Evolutionary conservation across 1,140 invertebrate genomes (phyloP).

Genomic region (Drosophila eugracilis): DNA sequence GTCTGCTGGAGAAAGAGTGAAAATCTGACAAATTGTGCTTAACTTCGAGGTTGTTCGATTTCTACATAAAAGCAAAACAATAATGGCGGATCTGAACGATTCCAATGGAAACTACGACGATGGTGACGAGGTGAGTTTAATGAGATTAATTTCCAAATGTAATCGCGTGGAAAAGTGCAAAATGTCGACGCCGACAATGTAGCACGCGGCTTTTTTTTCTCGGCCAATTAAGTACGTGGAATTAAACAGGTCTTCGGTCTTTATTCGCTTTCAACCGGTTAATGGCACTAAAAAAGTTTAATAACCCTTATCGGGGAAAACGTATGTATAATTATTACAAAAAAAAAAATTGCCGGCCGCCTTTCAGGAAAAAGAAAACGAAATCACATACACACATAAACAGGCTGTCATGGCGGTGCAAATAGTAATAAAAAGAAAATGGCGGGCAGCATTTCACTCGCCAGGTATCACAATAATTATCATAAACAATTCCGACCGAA

Average conservation of each 20-base stretch:
- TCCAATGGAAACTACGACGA: constrained; percentile 79
- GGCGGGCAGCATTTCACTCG: constrained; percentile 66
- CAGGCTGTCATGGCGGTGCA: constrained; percentile 36
- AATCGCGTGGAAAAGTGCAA: constrained; percentile 3
- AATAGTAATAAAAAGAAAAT: constrained; percentile 68
- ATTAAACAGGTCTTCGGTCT: constrained; percentile 10
- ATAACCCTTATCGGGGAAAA: background rate
- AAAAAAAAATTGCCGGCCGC: constrained; percentile 21
- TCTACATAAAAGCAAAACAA: constrained; percentile 12
- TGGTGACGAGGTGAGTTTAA: constrained; percentile 74
- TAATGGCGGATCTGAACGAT: constrained; percentile 70
- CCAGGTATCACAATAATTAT: constrained; percentile 1
- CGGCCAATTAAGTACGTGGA: background rate
- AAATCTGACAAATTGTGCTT: constrained; percentile 6
- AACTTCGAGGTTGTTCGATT: constrained; percentile 7
- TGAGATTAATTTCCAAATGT: background rate
- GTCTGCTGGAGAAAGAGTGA: constrained; percentile 2
- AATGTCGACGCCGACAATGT: constrained; percentile 47
- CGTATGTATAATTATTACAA: constrained; percentile 2
- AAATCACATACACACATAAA: constrained; percentile 20
- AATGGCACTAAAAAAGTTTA: constrained; percentile 22
- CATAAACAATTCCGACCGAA: constrained; percentile 1
- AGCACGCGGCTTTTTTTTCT: constrained; percentile 3
- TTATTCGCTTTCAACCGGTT: constrained; percentile 8
- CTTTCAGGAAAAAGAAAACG: background rate